Base-by-base conservation (phyloP, 2,888 invertebrate species). In the Eristalinus sepulchralis region DNA sequence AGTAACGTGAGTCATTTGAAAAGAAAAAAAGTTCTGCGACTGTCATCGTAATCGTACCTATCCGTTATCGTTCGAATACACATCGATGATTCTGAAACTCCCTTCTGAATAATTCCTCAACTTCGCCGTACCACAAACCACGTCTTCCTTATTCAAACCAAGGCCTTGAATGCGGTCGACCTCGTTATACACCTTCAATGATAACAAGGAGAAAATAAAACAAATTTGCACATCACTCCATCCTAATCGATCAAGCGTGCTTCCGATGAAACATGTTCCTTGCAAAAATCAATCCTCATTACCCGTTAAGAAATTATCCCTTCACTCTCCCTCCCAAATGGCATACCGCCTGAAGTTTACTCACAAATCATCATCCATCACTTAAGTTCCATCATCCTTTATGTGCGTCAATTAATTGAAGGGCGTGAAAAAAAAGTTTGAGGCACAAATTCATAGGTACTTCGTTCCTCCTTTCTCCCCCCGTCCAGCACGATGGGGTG, bases 361-460 rank as follows among this genome's bases (percentile, higher is more conserved):
- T 63, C 57, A 47, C 27, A 59, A 83, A 78, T 70, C 63, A 68
- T 83, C 73, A 83, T 83, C 79, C 79, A 83, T 83, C 83, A 83
- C 39, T 78, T 73, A 59, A 55, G 47, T 63, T 63, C 17, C 67
- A 55, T 31, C 71, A 39, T 79, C 66, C 59, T 34, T 47, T 60
- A 47, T 60, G 27, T 6, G 39, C 17, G 47, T 60, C 71, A 39
- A 71, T 71, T 71, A 60, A 24, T 39, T 22, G 64, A 20, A 64
- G 17, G 8, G 8, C 4, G 17, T 17, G 17, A n/a, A 6, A 47
- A 6, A 47, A 47, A 47, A 47, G 17, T 17, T n/a, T 17, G n/a
- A 47, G 13, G 39, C 17, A 27, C 27, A 27, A 27, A 27, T 27
- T 5, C 27, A 27, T 27, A 27, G 27, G 27, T 27, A 27, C 2